Evolutionary conservation across 1,140 invertebrate genomes (phyloP), one percentile per base, ranked within the genome.

Genomic region (Zaprionus nigranus): DNA sequence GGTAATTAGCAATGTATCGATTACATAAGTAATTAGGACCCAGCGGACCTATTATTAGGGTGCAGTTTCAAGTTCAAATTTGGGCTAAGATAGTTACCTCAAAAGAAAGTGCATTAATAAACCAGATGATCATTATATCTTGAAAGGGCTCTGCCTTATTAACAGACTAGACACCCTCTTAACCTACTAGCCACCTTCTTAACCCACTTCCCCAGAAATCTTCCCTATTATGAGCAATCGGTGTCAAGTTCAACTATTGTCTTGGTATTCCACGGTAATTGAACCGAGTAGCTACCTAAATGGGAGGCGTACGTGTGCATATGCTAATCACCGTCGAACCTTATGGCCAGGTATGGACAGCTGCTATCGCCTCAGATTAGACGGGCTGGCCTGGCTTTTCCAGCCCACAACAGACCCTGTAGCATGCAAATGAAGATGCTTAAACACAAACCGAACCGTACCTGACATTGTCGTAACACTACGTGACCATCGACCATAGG

Each of bases 381-480:
- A 13, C 67, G 78, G 60, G 51, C 40, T 81, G 56, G 64, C 43
- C 40, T 78, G 56, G 64, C 34, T 28, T 73, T 26, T 28, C 15
- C 28, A 51, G 46, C 20, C 12, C 9, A 24, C 20, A 34, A 34
- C 11, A 22, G 57, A 56, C 74, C 56, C 74, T 20, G 56, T 66
- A 30, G 84, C 84, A 87, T 87, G 84, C 83, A 69, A 87, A 87
- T 87, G 63, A 78, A 75, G 78, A 83, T 81, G 83, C 77, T 69
- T 60, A 77, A 81, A 56, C 54, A 17, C 13, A 67, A 69, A 67
- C 61, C 60, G 26, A 54, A 36, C 40, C 26, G n/a, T 26, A 49
- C 4, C 63, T 60, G 78, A 75, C 76, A 87, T 88, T 88, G 81
- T 81, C 74, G 84, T 78, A 87, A 87, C 64, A 67, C 67, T 87